Conservation (phyloP, 2,113 vertebrate species). For the Ammodytes dubius region DNA sequence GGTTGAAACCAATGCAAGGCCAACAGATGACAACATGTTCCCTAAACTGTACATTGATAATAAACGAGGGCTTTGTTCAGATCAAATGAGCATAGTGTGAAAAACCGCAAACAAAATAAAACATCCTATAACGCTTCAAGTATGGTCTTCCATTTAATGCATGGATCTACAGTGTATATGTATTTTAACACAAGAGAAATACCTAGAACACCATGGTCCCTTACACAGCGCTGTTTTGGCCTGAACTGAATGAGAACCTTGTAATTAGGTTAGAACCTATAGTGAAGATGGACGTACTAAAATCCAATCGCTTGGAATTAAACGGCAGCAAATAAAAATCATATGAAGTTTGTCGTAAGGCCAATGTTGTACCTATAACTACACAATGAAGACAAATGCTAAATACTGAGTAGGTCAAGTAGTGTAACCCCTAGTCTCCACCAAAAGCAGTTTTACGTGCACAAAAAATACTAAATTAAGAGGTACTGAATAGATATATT, state of each 20-base stretch:
- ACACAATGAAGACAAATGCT: not conserved
- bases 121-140: too few relatives aligned
- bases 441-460: too few relatives aligned
- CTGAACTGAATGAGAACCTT: not conserved
- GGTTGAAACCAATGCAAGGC: not conserved
- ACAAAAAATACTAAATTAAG: too few relatives aligned
- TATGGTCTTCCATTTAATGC: too few relatives aligned
- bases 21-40: not conserved
- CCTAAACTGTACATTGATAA: not conserved
- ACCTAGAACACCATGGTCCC: too few relatives aligned
- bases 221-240: not conserved
- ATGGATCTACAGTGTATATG: too few relatives aligned
- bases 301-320: not conserved
- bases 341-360: not conserved
- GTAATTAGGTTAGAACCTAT: too few relatives aligned
- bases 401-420: constrained; percentile 9
- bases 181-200: too few relatives aligned
- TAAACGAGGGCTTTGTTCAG: not conserved
- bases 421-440: too few relatives aligned
- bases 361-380: not conserved
- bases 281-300: too few relatives aligned
- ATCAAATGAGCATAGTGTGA: not conserved
- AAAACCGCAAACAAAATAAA: not conserved
- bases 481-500: too few relatives aligned
- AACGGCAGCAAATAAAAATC: not conserved